Evolutionary conservation across 2,888 invertebrate genomes (phyloP), one percentile per base, ranked within the genome.

Genomic region (Boloria selene): DNA sequence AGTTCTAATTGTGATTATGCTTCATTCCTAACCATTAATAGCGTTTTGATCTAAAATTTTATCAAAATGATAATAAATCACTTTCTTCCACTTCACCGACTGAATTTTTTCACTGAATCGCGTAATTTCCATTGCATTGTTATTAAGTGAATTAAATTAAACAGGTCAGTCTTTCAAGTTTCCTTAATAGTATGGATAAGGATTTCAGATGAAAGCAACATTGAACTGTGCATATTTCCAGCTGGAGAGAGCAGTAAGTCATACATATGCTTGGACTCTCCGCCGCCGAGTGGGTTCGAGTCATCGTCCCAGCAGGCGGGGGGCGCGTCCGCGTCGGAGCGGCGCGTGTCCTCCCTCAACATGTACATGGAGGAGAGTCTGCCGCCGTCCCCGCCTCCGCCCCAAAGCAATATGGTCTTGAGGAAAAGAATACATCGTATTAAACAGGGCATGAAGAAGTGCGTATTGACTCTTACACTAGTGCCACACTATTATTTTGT

Each of bases 391-490:
- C 93, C 93, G 74, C 94, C 95, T 64, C 95, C 95, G 74, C 96
- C 96, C 1, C 97, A 96, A 83, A 96, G 96, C 75, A 97, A 96
- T 78, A 96, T 97, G 95, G 96, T 97, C 72, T 93, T 97, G 70
- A 93, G 97, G 72, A 97, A 97, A 87, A 94, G 97, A 77, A 97
- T 97, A 83, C 94, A 96, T 72, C 96, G 96, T 85, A 97, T 97
- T 75, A 97, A 97, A 79, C 96, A 97, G 84, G 96, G 97, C 72
- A 97, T 97, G 97, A 97, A 96, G 84, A 94, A 95, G 92, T 94
- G 76, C 81, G 84, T 70, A 14, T 38, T 31, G 31, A 7, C 7
- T 31, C 31, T 38, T 38, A 1, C 10, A 38, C 31, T 38, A 38
- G 3, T 38, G 7, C 7, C 10, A 38, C 31, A 38, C 10, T 31